Conservation (phyloP, 1,140 invertebrate genomes). For the Aleiodes sp. region DNA sequence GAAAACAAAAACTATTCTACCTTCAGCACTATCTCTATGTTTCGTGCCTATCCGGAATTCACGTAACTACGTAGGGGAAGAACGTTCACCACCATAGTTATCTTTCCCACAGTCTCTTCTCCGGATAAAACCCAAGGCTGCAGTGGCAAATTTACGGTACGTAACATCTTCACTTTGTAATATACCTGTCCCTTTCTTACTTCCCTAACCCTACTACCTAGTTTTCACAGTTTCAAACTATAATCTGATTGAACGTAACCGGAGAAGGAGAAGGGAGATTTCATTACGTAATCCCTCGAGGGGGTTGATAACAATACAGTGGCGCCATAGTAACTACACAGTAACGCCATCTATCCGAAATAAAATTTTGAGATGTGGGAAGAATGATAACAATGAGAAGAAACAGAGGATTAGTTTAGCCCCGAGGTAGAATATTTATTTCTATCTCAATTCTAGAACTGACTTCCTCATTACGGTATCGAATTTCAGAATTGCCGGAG, state of each 20-base stretch:
- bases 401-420: no score
- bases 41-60: constrained; percentile 23
- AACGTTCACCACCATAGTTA: constrained; percentile 35
- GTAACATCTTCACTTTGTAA: constrained; percentile 53
- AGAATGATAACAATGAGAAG: no score
- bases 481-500: no score
- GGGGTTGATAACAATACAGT: not conserved
- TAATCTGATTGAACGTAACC: no score
- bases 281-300: not conserved
- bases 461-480: no score
- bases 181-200: not conserved
- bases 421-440: no score
- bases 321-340: no score
- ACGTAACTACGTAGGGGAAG: constrained; percentile 27
- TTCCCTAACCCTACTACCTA: not conserved
- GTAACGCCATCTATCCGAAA: not conserved
- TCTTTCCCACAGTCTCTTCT: constrained; percentile 59
- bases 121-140: constrained; percentile 26
- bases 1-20: no score
- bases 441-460: no score
- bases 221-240: no score
- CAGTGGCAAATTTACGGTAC: constrained; percentile 56
- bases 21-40: not conserved
- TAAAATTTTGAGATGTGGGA: no score
- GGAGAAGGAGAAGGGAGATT: not conserved